Evolutionary conservation across 2,113 vertebrate species (phyloP), one percentile per base, ranked within the genome.

Genomic region (Gymnarchus niloticus): DNA sequence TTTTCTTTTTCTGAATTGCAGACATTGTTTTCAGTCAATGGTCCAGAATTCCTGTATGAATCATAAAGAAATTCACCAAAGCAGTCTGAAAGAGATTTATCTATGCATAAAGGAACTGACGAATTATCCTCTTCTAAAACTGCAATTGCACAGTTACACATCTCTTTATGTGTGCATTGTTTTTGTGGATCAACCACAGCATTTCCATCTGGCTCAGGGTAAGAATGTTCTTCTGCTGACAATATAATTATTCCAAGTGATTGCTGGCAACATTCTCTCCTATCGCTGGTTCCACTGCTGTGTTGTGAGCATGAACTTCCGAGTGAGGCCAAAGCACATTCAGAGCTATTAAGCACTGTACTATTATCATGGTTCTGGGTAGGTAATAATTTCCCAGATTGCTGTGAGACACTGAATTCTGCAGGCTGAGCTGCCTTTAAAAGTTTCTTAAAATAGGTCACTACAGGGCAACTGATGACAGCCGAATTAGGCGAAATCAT

Each of bases 11-110:
- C 37, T 48, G 52, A 73, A 59, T n/a, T 6, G 54, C 7, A 44
- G 8, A 25, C 56, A 12, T 48, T 61, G 46, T 65, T 23, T 57
- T 84, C 46, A 52, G 54, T 14, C 37, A 61, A 48, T 84, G 51
- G 21, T 51, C 49, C 44, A 56, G 52, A 56, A 65, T 88, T 61
- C 41, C 52, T 85, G 88, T 95, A 93, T 12, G 93, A 23, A 87
- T 83, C 91, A 86, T 85, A 92, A 88, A 96, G 90, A 91, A 96
- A 92, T 37, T 94, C 91, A 86, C 91, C 89, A 6, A 96, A 89
- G 86, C 94, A 95, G 91, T 95, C 95, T 8, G 95, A 95, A 76
- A 95, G 91, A 0, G 92, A 93, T 9, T 95, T 87, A 1, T 96
- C 94, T 87, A 94, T 93, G 94, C 95, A 95, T 83, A 84, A 88